Evolutionary conservation across 1,140 invertebrate species (phyloP).

Genomic region (Armadillidium nasatum): DNA sequence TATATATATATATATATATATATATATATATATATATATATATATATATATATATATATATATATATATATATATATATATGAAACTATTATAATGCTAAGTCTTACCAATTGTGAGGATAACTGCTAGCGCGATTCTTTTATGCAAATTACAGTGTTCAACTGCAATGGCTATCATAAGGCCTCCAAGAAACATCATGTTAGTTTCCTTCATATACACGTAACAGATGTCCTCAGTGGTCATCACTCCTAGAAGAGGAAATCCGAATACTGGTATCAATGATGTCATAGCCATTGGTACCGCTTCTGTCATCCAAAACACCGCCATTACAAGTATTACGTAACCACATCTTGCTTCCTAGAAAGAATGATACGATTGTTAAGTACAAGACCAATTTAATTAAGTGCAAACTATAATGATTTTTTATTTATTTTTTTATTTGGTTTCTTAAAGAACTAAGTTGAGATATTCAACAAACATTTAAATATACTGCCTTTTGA

Average conservation of each 20-base stretch:
- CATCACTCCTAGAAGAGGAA: conserved; percentile 58
- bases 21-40: too few relatives aligned
- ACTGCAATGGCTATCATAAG: conserved; percentile 78
- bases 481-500: too few relatives aligned
- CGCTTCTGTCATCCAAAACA: conserved; percentile 78
- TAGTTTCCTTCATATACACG: conserved; percentile 70
- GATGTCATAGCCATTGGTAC: conserved; percentile 75
- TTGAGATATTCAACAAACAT: too few relatives aligned
- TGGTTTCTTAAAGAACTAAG: too few relatives aligned
- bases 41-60: too few relatives aligned
- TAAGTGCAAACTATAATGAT: too few relatives aligned
- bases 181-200: conserved; percentile 71
- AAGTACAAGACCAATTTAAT: too few relatives aligned
- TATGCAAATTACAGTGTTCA: conserved; percentile 76
- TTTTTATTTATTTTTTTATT: too few relatives aligned
- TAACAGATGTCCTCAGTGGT: conserved; percentile 60
- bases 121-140: conserved; percentile 65
- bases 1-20: too few relatives aligned
- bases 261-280: conserved; percentile 73
- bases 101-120: conserved; percentile 13
- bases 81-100: too few relatives aligned
- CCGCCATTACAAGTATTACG: conserved; percentile 71
- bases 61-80: too few relatives aligned
- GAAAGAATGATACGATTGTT: too few relatives aligned
- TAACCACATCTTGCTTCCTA: conserved; percentile 61